Conservation (phyloP, 1,140 invertebrate genomes). For the Drosophila mauritiana region DNA sequence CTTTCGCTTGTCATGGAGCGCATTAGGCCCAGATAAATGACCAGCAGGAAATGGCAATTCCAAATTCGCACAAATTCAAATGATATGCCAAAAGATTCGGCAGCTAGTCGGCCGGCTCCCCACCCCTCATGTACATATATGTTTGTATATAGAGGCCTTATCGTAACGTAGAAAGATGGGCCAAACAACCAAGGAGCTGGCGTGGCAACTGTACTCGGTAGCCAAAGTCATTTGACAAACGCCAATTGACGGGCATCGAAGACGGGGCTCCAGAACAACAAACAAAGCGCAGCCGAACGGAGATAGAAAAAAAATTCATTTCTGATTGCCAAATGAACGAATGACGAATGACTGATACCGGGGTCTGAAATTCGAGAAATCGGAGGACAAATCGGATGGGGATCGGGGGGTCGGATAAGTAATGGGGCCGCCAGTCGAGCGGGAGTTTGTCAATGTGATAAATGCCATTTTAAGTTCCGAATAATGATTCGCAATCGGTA, state of each 20-base stretch:
- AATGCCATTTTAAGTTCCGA: slow-evolving; percentile 78
- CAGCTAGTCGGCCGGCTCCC: slow-evolving; percentile 37
- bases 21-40: slow-evolving; percentile 65
- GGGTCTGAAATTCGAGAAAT: background rate
- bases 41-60: slow-evolving; percentile 56
- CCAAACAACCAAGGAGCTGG: slow-evolving; percentile 10
- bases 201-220: slow-evolving; percentile 39
- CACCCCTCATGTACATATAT: background rate
- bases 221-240: slow-evolving; percentile 66
- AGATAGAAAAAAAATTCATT: slow-evolving; percentile 42
- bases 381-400: too few species aligned
- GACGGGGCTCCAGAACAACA: slow-evolving; percentile 36
- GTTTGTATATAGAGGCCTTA: slow-evolving; percentile 19
- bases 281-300: slow-evolving; percentile 6
- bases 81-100: slow-evolving; percentile 64
- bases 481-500: slow-evolving; percentile 41
- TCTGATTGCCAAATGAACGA: slow-evolving; percentile 55
- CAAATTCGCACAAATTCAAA: slow-evolving; percentile 63
- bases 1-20: slow-evolving; percentile 64
- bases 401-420: background rate
- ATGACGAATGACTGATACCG: slow-evolving; percentile 43
- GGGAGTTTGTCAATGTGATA: slow-evolving; percentile 70
- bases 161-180: slow-evolving; percentile 29
- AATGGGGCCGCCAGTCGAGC: slow-evolving; percentile 5
- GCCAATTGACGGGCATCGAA: slow-evolving; percentile 65